Base-by-base conservation (phyloP, 2,797 vertebrate species). In the Coregonus suidteri region DNA sequence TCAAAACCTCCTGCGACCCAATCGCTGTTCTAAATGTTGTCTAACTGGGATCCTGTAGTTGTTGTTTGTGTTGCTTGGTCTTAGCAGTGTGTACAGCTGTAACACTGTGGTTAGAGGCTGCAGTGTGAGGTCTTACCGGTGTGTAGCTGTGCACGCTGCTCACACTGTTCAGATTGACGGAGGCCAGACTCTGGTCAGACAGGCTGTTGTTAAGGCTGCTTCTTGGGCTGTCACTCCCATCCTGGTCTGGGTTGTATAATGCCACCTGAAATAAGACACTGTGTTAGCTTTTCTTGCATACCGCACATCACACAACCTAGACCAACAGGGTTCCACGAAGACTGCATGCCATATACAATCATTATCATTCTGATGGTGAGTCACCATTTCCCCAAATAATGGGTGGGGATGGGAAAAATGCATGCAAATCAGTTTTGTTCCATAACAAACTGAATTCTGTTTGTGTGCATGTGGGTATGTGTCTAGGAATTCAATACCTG, bases 161-260 rank as follows among this genome's bases (percentile, higher is more conserved):
- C 92, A 97, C 96, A 86, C 95, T 97, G 93, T 97, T 97, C 91
- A 97, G 95, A 93, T 96, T 97, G 90, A 97, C 95, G 16, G 96
- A 97, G 52, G 96, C 95, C 91, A 97, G 94, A 91, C 96, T 97
- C 94, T 97, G 96, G 93, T 97, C 96, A 86, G 96, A 97, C 90
- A 97, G 94, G 94, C 96, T 97, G 94, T 97, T 97, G 95, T 97
- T 97, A 96, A 97, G 96, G 96, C 96, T 97, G 94, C 96, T 97
- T 88, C 96, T 94, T 81, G 96, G 96, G 88, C 96, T 97, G 91
- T 97, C 96, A 82, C 96, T 97, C 79, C 96, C 96, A 84, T 97
- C 96, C 93, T 97, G 96, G 91, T 97, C 96, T 83, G 96, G 94
- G 92, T 96, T 97, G 91, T 96, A 97, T 90, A 97, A 93, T 73